Evolutionary conservation across 1,140 invertebrate genomes (phyloP), one percentile per base, ranked within the genome.

Genomic region (Heliconius eleuchia): DNA sequence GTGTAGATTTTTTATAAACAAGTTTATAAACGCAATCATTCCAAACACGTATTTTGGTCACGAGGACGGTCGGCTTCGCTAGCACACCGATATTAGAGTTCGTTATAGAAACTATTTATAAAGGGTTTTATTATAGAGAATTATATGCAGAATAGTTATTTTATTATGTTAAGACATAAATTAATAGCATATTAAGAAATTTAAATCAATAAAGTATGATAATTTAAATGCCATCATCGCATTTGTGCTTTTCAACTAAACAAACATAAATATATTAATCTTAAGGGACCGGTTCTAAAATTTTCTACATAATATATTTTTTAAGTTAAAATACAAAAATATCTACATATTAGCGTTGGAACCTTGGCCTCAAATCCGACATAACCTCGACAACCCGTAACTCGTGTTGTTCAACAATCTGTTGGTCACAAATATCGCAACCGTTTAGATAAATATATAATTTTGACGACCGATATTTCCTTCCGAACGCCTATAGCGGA

Each of bases 321-420:
- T 84, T 81, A 84, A 83, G 78, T 81, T 73, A 84, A 72, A 23
- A 85, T 86, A 23, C 23, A 88, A 88, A 90, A 88, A 89, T 88
- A 88, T 91, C 85, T 86, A 89, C 85, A 88, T 91, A 89, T 92
- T 90, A 92, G 90, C 89, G 87, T 83, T 83, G 77, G 82, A 86
- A 86, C 92, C 92, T 93, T 93, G 92, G 91, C 92, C 92, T 85
- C 88, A 92, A 92, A 92, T 90, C 88, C 80, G 72, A 79, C 46
- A 83, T 87, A 90, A 87, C 90, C 89, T 92, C 89, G 88, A 66
- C 77, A 84, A 83, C 87, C 81, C 83, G 84, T 83, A 85, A 84
- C 79, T 83, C 83, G 85, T 85, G 83, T 89, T 89, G 89, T 91
- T 90, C 34, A 90, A 92, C 87, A 88, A 90, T 89, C 88, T 89